Percentiles rank a stretch among this genome's conserved stretches.
Evolutionary conservation across 2,888 invertebrate species (phyloP).

Genomic region (Ornithoptera alexandrae): DNA sequence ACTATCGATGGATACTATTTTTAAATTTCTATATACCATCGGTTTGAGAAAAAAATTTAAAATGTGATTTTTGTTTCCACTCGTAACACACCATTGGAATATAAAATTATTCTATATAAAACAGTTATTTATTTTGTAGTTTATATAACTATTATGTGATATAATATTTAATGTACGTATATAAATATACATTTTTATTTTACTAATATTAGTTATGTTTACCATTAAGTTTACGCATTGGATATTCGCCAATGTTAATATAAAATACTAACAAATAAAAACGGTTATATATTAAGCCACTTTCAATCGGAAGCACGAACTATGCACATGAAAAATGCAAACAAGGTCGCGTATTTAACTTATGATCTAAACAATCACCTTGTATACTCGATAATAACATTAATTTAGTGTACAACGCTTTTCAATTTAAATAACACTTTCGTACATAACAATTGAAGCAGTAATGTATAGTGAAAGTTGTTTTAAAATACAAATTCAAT

Average conservation of each 20-base stretch:
- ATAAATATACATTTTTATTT: too few relatives aligned
- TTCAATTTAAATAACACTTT: constrained; percentile 1
- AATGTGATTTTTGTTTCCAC: too few relatives aligned
- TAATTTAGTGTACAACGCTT: constrained; percentile 19
- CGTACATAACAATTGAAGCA: not conserved
- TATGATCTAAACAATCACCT: constrained; percentile 20
- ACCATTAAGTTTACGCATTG: not conserved
- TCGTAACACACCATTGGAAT: too few relatives aligned
- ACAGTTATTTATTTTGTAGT: too few relatives aligned
- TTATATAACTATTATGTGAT: too few relatives aligned
- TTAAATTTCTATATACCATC: too few relatives aligned
- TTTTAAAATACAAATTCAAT: constrained; percentile 2
- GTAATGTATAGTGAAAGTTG: constrained; percentile 11
- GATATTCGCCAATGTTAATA: not conserved
- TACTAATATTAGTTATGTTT: too few relatives aligned
- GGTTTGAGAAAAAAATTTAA: too few relatives aligned
- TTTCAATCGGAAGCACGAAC: constrained; percentile 31
- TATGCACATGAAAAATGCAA: constrained; percentile 31
- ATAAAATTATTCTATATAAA: too few relatives aligned
- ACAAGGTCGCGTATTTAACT: constrained; percentile 28
- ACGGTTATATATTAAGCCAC: not conserved
- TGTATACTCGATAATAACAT: constrained; percentile 10
- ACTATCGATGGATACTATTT: too few relatives aligned
- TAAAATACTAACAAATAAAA: not conserved
- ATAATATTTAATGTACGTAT: too few relatives aligned